These are phyloP conservation scores for Rhyacophila brunnea DNA, from an alignment of 1,140 invertebrate genomes.

Conservation along the genomic window DNA sequence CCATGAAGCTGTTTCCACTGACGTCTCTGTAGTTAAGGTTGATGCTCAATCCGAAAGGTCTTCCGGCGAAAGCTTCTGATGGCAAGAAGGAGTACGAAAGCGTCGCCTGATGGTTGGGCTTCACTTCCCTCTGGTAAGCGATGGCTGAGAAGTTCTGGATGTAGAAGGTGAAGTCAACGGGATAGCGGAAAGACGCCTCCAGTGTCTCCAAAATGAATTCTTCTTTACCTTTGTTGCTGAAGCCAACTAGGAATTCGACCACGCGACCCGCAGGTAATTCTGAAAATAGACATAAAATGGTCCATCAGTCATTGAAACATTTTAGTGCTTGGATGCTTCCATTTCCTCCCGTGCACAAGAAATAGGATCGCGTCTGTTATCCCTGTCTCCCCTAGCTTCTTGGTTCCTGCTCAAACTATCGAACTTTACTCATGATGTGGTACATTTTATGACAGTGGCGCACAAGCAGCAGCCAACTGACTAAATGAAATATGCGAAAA, in stretches of 20 bases:
- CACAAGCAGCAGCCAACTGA: no score
- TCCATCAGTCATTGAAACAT: no score
- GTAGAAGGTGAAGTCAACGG: conserved; percentile 97
- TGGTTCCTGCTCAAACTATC: no score
- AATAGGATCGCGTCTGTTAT: no score
- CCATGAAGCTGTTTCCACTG: conserved; percentile 59
- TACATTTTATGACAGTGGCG: no score
- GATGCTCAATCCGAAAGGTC: conserved; percentile 93
- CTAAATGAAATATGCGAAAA: no score
- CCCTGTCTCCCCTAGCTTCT: no score
- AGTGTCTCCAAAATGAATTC: conserved; percentile 91
- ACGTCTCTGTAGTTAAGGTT: conserved; percentile 91
- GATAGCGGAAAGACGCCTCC: conserved; percentile 97
- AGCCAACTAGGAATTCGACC: conserved; percentile 94
- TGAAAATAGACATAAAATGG: no score
- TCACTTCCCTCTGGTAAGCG: conserved; percentile 85
- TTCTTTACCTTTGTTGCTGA: conserved; percentile 88
- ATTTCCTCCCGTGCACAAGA: no score
- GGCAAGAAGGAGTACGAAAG: conserved; percentile 94
- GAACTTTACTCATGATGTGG: no score
- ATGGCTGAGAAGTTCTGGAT: conserved; percentile 97
- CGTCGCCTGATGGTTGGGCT: conserved; percentile 90
- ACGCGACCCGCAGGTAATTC: conserved; percentile 89
- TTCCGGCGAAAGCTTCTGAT: conserved; percentile 90
- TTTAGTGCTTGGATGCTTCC: no score